Conservation (phyloP, 2,113 vertebrate genomes). For the Xenopus laevis region DNA sequence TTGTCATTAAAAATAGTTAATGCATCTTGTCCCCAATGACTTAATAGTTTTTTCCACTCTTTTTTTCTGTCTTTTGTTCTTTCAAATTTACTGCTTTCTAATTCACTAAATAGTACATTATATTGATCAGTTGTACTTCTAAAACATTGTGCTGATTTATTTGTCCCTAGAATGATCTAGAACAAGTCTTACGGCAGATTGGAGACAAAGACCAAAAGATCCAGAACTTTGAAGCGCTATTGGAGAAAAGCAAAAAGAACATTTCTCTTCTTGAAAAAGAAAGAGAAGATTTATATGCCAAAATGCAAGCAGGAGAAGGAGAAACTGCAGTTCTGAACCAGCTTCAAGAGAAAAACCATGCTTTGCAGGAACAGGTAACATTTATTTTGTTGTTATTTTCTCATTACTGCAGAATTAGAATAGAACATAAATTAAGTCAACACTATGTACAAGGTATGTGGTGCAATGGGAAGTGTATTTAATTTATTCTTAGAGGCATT, state of each 20-base stretch:
- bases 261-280: slow-evolving; percentile 87
- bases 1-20: no score
- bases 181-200: slow-evolving; percentile 95
- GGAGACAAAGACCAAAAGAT: slow-evolving; percentile 98
- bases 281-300: slow-evolving; percentile 91
- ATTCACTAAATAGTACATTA: no score
- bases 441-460: no score
- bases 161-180: slow-evolving; percentile 85
- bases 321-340: slow-evolving; percentile 92
- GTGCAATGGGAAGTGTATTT: no score
- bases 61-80: no score
- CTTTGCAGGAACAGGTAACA: slow-evolving; percentile 84
- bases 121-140: no score
- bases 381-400: not conserved
- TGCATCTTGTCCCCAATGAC: no score
- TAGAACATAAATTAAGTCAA: no score
- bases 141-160: slow-evolving; percentile 21
- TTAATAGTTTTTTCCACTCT: no score
- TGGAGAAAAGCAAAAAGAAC: slow-evolving; percentile 93
- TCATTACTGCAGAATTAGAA: no score
- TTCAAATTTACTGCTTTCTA: no score
- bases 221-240: slow-evolving; percentile 93
- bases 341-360: slow-evolving; percentile 92
- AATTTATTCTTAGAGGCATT: no score
- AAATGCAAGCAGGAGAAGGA: slow-evolving; percentile 96